Evolutionary conservation across 2,797 vertebrate species (phyloP).

Genomic region (Catharus ustulatus): DNA sequence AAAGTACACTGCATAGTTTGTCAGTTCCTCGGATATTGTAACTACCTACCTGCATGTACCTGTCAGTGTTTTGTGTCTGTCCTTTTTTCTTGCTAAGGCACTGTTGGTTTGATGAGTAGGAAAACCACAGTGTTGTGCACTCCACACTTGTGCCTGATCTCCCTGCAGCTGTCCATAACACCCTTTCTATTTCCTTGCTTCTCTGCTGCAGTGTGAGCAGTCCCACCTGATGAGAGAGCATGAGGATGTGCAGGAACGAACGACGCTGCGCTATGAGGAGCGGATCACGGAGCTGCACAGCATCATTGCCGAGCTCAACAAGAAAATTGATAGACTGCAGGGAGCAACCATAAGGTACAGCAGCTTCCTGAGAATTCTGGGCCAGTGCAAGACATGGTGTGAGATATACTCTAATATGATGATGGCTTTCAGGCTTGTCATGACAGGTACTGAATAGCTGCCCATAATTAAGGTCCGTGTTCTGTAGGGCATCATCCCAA

Average conservation of each 20-base stretch:
- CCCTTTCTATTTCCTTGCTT: not conserved
- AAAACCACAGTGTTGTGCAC: not conserved
- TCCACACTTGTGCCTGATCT: not conserved
- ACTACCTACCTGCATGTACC: not conserved
- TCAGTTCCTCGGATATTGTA: not conserved
- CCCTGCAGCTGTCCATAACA: not conserved
- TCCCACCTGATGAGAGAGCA: conserved; percentile 87
- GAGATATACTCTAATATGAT: not conserved
- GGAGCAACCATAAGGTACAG: conserved; percentile 83
- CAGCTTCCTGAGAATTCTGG: not conserved
- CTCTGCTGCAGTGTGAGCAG: conserved; percentile 80
- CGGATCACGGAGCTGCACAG: conserved; percentile 88
- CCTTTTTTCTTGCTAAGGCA: not conserved
- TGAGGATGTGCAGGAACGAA: conserved; percentile 85
- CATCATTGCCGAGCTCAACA: conserved; percentile 87
- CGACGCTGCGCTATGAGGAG: conserved; percentile 84
- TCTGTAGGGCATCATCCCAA: not conserved
- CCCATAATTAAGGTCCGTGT: not conserved
- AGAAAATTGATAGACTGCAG: conserved; percentile 87
- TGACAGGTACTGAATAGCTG: not conserved
- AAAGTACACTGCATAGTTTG: not conserved
- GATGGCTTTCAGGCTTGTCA: not conserved
- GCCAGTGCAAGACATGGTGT: not conserved
- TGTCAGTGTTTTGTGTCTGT: not conserved
- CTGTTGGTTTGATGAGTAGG: not conserved